These are phyloP conservation scores for Pycnonotus jocosus DNA, from an alignment of 2,113 vertebrate species.

Conservation along the genomic window DNA sequence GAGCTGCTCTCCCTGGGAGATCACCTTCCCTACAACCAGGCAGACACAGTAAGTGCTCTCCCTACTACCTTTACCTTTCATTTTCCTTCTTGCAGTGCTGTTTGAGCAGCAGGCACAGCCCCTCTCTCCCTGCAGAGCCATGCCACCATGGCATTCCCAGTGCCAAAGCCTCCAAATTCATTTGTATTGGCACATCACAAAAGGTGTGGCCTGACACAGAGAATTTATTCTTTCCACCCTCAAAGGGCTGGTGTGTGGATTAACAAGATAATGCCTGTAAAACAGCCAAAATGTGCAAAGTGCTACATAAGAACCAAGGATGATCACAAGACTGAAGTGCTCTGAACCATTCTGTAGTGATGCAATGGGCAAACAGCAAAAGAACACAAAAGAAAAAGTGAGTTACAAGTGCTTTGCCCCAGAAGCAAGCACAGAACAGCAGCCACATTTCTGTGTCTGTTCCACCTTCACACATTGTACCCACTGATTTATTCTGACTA, in stretches of 20 bases:
- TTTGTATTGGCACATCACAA: not conserved
- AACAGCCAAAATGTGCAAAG: not conserved
- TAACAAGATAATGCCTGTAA: not conserved
- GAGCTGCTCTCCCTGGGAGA: not conserved
- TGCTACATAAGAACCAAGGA: rapidly evolving
- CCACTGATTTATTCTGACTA: not conserved
- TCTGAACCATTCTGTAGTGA: rapidly evolving
- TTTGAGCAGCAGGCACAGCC: not conserved
- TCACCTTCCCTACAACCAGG: not conserved
- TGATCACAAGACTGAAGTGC: not conserved
- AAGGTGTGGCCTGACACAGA: not conserved
- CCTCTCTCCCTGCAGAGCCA: not conserved
- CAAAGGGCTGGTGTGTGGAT: not conserved
- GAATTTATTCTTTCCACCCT: not conserved
- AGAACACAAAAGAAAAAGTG: not conserved
- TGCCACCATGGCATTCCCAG: rapidly evolving
- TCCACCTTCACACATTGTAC: not conserved
- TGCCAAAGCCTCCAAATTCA: not conserved
- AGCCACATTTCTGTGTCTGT: not conserved
- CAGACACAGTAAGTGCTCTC: rapidly evolving
- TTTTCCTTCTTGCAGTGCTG: not conserved
- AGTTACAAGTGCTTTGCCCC: not conserved
- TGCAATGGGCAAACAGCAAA: rapidly evolving
- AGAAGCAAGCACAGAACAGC: not conserved
- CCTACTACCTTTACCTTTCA: too few species aligned